Base-by-base conservation (phyloP, 2,797 vertebrate genomes). In the Gouania willdenowi region DNA sequence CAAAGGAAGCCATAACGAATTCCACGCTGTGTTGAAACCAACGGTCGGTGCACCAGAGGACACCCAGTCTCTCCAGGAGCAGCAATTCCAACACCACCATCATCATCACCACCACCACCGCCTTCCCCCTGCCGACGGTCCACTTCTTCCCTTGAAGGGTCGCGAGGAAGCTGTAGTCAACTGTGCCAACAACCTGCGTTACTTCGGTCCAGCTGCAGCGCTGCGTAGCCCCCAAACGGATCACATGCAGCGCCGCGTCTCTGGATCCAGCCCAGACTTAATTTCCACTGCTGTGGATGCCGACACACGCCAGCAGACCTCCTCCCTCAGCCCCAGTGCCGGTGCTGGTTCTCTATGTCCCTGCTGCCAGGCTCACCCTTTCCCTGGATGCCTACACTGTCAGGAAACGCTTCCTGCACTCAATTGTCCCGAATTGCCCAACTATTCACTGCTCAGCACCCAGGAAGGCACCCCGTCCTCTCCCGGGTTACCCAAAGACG, bases 151-250 rank as follows among this genome's bases (percentile, higher is more conserved):
- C 0, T 24, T 84, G 39, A 80, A 86, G 68, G 86, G 90, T 0
- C 90, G 94, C 0, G 93, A 93, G 58, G 89, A 92, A 42, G 85
- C 86, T 0, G 92, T 97, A 1, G 93, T 94, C 15, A 91, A 83
- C 73, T 98, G 97, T 30, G 92, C 94, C 66, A 98, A 93, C 84
- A 97, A 94, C 77, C 75, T 98, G 52, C 86, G 92, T 17, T 97
- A 99, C 71, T 98, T 99, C 5, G 95, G 95, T 5, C 96, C 96
- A 0, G 95, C 95, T 0, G 95, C 94, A 0, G 90, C 95, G 12
- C 88, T 99, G 38, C 90, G 95, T 22, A 97, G 95, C 84, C 96
- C 95, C 0, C 93, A 98, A 78, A 94, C 93, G 0, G 92, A 91
- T 85, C 94, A 94, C 4, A 85, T 94, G 4, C 95, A 95, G 13